Percentiles rank a stretch among this genome's conserved stretches.
phyloP scores from a whole-genome alignment of 2,888 invertebrate genomes.

The Oscheius sp. region DNA sequence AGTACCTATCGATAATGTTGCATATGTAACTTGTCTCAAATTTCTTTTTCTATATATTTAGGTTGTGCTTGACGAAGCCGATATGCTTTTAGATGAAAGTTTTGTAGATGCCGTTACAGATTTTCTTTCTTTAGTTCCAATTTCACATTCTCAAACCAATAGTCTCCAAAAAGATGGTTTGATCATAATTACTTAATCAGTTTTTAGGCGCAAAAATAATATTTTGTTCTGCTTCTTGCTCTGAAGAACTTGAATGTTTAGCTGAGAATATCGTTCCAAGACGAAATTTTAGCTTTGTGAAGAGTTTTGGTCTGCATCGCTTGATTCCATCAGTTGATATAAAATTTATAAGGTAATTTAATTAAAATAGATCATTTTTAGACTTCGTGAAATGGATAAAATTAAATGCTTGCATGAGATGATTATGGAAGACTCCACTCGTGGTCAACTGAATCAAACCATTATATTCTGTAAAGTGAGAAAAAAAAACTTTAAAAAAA shows the following conservation, averaged over 20 bases:
- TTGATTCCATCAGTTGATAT: slow-evolving; percentile 15
- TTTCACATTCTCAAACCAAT: slow-evolving; percentile 31
- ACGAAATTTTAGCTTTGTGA: slow-evolving; percentile 32
- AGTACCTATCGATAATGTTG: neutral
- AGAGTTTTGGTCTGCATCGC: slow-evolving; percentile 27
- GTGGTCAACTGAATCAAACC: slow-evolving; percentile 27
- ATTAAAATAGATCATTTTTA: neutral
- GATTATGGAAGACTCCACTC: neutral
- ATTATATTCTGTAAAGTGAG: slow-evolving; percentile 31
- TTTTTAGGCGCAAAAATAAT: slow-evolving; percentile 26
- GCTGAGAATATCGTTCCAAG: slow-evolving; percentile 39
- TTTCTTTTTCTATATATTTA: slow-evolving; percentile 6
- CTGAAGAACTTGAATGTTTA: slow-evolving; percentile 41
- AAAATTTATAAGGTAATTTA: slow-evolving; percentile 21
- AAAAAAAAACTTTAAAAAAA: neutral
- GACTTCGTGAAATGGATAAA: slow-evolving; percentile 25
- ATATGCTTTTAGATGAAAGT: slow-evolving; percentile 42
- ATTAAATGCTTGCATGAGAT: slow-evolving; percentile 1
- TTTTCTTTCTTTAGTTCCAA: slow-evolving; percentile 35
- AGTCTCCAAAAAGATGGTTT: slow-evolving; percentile 6
- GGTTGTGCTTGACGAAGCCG: slow-evolving; percentile 48
- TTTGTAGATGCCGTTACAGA: slow-evolving; percentile 40
- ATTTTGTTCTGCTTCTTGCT: slow-evolving; percentile 41
- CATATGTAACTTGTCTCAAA: slow-evolving; percentile 4
- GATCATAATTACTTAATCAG: neutral